Evolutionary conservation across 37 sponge, comb jelly and placozoan species (phyloP), one percentile per base, ranked within the genome.

Genomic region (Corticium candelabrum): DNA sequence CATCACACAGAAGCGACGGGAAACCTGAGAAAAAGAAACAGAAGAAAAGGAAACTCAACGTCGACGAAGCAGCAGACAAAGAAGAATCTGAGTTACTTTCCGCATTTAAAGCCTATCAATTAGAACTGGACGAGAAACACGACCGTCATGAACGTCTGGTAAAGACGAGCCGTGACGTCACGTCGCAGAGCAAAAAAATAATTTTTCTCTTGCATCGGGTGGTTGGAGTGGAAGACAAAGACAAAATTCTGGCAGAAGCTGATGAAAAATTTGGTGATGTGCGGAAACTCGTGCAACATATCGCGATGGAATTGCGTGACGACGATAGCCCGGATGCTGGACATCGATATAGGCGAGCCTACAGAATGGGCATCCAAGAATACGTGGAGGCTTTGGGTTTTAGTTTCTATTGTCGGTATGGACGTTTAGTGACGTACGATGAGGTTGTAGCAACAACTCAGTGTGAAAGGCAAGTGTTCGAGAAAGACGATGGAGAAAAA

Each of bases 161-260:
- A 7, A 94, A 91, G 76, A 74, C 90, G 67, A 91, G 96, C 40
- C 72, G 96, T 74, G 96, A 94, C 43, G 62, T 82, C 29, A 94
- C 96, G 34, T 82, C 85, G n/a, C 79, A 78, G 34, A 94, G 96
- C 87, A 94, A 94, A 57, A 84, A 87, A 34, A 78, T 74, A 37
- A 94, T 94, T 30, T 94, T 94, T 77, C 72, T 69, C 2, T 85
- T 94, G 7, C 96, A 94, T 37, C 89, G 91, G 34, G 40, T 71
- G 0, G 30, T 57, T 29, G 68, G 76, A 32, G 40, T 4, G 35
- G 33, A 37, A 30, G 71, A 33, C 41, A 29, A 30, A 31, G 27
- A 4, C 7, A 11, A 11, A 33, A 74, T 75, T 75, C 77, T 78
- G 7, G 40, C 11, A 4, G 72, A 78, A 30, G 80, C 80, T 15